Percentiles rank a stretch among this genome's conserved stretches.
phyloP scores from a whole-genome alignment of 2,113 vertebrate species.

The Perca flavescens region DNA sequence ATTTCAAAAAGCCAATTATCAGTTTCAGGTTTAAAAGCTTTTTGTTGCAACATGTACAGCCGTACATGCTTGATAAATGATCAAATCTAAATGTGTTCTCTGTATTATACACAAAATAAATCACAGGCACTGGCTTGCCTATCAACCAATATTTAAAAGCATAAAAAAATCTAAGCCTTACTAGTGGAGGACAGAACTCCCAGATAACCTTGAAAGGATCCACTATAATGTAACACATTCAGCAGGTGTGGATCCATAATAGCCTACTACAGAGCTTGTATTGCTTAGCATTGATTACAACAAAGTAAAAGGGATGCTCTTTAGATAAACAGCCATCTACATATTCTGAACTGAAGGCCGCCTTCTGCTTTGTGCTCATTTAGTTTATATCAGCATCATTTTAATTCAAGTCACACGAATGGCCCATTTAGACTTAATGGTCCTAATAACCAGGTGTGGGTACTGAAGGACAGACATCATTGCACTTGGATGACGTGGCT shows the following conservation, averaged over 20 bases:
- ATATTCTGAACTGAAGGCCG: constrained; percentile 3
- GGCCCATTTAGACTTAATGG: constrained; percentile 25
- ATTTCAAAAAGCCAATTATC: too few relatives aligned
- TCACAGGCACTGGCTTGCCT: neutral
- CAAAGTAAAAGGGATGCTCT: constrained; percentile 1
- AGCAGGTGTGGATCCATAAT: constrained; percentile 32
- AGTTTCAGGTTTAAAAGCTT: neutral
- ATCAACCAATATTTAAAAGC: neutral
- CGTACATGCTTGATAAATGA: neutral
- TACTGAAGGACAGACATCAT: constrained; percentile 30
- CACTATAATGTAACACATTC: constrained; percentile 9
- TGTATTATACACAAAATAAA: neutral
- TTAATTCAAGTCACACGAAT: constrained; percentile 46
- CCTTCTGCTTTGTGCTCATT: constrained; percentile 20
- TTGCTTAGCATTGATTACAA: constrained; percentile 18
- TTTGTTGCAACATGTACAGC: neutral
- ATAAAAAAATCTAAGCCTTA: neutral
- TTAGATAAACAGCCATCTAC: constrained; percentile 19
- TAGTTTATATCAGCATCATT: constrained; percentile 15
- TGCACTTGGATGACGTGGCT: constrained; percentile 29
- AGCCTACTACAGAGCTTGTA: neutral
- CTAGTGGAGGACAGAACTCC: neutral
- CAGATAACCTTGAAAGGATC: constrained; percentile 28
- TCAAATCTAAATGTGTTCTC: neutral
- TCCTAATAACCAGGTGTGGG: constrained; percentile 44